Conservation (phyloP, 1,140 invertebrate species). For the Lysiphlebus fabarum region DNA sequence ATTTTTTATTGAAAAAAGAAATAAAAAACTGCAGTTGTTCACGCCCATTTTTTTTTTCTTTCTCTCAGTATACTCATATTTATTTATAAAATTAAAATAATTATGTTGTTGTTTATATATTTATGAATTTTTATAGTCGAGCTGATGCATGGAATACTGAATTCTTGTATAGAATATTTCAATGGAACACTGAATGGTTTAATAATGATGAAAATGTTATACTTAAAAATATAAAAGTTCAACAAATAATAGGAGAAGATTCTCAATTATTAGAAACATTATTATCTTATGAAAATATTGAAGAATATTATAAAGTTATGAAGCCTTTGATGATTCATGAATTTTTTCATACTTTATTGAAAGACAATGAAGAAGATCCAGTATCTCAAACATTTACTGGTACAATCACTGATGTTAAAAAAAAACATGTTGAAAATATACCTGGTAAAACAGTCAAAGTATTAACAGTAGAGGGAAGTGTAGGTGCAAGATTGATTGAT, state of each 20-base stretch:
- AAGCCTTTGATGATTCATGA: background rate
- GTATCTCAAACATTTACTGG: background rate
- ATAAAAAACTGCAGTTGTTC: no score
- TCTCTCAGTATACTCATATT: no score
- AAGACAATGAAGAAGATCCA: slow-evolving; percentile 31
- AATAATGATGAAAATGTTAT: background rate
- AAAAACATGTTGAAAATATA: no score
- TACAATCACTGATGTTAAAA: no score
- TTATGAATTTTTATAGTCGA: no score
- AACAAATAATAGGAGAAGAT: background rate
- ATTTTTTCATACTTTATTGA: background rate
- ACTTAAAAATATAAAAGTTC: background rate
- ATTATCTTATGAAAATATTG: background rate
- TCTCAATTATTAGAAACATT: background rate
- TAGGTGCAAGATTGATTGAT: no score
- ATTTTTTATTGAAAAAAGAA: no score
- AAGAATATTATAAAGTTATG: background rate
- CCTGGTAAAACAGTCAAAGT: no score
- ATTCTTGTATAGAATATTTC: background rate
- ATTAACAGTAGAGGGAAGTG: no score
- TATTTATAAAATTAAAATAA: no score
- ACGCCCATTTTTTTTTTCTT: no score
- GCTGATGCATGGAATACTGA: background rate
- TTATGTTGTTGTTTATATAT: no score
- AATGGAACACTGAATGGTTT: background rate